Evolutionary conservation across 2,113 vertebrate genomes (phyloP).

Genomic region (Dipodomys ordii): DNA sequence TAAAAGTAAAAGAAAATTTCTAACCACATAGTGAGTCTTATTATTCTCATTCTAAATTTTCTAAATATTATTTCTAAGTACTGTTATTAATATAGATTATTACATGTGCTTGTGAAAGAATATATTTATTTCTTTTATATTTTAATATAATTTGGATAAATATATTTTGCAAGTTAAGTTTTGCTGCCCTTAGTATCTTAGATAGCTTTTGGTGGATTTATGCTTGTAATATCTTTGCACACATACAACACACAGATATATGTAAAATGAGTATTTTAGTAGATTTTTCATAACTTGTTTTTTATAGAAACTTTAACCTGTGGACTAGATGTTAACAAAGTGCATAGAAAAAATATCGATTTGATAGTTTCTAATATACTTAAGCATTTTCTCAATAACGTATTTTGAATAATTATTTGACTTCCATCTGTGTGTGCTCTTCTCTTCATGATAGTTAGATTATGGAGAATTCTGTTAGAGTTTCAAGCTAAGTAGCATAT

Average conservation of each 20-base stretch:
- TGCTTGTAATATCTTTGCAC: constrained; percentile 1
- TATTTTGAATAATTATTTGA: constrained; percentile 26
- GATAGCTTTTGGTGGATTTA: background rate
- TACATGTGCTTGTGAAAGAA: background rate
- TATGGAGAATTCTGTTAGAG: constrained; percentile 27
- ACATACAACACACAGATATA: background rate
- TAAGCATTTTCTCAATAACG: background rate
- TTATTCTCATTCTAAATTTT: background rate
- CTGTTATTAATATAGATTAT: background rate
- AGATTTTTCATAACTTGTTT: background rate
- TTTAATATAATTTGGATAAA: background rate
- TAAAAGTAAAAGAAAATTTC: background rate
- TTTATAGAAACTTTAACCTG: constrained; percentile 13
- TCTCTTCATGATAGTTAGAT: constrained; percentile 38
- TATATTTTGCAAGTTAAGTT: background rate
- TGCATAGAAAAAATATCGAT: background rate
- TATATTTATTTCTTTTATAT: background rate
- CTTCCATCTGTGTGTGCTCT: background rate
- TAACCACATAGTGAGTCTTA: background rate
- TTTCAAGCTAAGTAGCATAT: background rate
- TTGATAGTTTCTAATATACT: constrained; percentile 28
- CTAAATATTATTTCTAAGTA: background rate
- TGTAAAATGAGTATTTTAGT: background rate
- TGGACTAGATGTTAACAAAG: background rate
- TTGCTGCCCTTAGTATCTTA: background rate